A percentile compares a stretch with the other conserved stretches of the same genome.
These are phyloP conservation scores for Pteropus alecto DNA, from an alignment of 2,113 vertebrate species.

Conservation along the genomic window DNA sequence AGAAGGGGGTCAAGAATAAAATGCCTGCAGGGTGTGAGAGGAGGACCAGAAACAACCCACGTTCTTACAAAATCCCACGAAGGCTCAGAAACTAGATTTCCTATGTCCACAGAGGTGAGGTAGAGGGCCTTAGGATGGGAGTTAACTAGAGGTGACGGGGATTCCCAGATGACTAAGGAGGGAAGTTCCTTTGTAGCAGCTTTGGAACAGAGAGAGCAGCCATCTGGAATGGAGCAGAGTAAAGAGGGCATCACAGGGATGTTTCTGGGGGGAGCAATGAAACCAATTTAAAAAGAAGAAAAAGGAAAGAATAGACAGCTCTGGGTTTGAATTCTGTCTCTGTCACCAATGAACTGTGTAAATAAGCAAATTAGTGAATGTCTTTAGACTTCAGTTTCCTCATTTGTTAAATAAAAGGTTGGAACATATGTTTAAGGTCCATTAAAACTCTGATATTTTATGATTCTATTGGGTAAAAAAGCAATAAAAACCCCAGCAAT, in stretches of 20 bases:
- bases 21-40: accelerated
- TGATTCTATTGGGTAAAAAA: neutral
- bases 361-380: neutral
- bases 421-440: neutral
- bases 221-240: neutral
- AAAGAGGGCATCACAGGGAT: neutral
- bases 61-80: neutral
- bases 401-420: neutral
- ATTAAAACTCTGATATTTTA: neutral
- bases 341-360: neutral
- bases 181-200: neutral
- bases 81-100: neutral
- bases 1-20: neutral
- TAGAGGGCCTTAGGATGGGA: neutral
- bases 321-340: neutral
- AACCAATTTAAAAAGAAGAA: neutral
- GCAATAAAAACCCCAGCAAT: neutral
- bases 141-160: neutral
- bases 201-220: neutral
- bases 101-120: neutral
- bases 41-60: neutral
- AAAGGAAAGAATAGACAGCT: neutral
- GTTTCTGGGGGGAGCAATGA: neutral
- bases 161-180: neutral
- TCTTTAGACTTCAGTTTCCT: slow-evolving; percentile 11